Conservation (phyloP, 2,113 vertebrate genomes). For the Eretmochelys imbricata region DNA sequence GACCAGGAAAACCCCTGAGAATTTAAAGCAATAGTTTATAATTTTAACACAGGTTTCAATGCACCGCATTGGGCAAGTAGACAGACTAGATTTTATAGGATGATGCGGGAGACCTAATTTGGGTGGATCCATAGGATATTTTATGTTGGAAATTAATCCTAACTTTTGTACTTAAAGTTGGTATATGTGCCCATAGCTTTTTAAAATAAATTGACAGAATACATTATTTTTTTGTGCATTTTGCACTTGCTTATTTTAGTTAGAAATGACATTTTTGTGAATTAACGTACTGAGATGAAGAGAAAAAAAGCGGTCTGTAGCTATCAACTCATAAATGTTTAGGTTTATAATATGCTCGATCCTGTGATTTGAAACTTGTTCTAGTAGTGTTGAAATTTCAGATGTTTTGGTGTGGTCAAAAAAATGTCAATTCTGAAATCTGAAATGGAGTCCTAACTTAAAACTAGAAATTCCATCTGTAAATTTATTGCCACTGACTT, state of each 20-base stretch:
- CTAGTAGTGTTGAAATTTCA: background rate
- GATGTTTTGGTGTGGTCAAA: slow-evolving; percentile 8
- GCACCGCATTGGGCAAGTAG: background rate
- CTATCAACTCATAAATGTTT: background rate
- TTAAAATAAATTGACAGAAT: background rate
- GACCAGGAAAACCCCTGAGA: too few relatives aligned
- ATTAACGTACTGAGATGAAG: slow-evolving; percentile 22
- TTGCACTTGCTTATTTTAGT: background rate
- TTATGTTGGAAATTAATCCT: background rate
- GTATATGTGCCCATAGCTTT: background rate
- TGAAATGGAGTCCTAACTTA: background rate
- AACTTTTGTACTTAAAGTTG: background rate
- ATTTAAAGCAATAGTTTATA: too few relatives aligned
- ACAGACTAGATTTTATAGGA: background rate
- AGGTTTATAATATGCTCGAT: background rate
- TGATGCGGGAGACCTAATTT: background rate
- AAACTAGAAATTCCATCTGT: background rate
- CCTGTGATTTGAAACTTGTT: slow-evolving; percentile 15
- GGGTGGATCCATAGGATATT: background rate
- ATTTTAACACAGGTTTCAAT: too few relatives aligned
- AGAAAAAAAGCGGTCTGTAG: background rate
- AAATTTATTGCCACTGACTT: background rate
- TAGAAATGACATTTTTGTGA: background rate
- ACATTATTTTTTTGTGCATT: background rate
- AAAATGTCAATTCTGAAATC: background rate